Conservation (phyloP, 2,888 invertebrate genomes). For the Selenia dentaria region DNA sequence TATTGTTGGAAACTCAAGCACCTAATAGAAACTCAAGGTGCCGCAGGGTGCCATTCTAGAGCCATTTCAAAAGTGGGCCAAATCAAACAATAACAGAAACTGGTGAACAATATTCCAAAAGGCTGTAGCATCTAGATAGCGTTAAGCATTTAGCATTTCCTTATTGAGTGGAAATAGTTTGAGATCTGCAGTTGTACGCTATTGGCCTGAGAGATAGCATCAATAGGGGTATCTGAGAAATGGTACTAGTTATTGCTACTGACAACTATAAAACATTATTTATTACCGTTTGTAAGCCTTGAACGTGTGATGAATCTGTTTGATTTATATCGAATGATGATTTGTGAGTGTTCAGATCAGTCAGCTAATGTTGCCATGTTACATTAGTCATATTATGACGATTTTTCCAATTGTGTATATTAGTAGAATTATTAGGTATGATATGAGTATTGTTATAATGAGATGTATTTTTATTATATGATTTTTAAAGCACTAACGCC, state of each 20-base stretch:
- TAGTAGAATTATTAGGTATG: no score
- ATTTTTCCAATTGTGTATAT: not conserved
- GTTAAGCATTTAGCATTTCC: slow-evolving; percentile 41
- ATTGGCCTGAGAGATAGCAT: slow-evolving; percentile 29
- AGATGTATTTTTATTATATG: no score
- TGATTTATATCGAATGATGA: slow-evolving; percentile 43
- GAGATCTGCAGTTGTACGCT: slow-evolving; percentile 17
- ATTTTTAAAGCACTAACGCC: no score
- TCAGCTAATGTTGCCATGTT: slow-evolving; percentile 13
- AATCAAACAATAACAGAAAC: slow-evolving; percentile 23
- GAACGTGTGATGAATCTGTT: slow-evolving; percentile 45
- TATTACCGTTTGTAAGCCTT: slow-evolving; percentile 49
- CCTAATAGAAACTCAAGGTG: slow-evolving; percentile 1
- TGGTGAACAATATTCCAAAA: slow-evolving; percentile 29
- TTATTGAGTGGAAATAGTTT: slow-evolving; percentile 40
- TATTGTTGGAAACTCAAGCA: no score
- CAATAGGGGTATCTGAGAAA: slow-evolving; percentile 46
- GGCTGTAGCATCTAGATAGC: slow-evolving; percentile 36
- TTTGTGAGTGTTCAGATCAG: slow-evolving; percentile 32
- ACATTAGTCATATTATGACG: slow-evolving; percentile 12
- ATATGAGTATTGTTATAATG: no score
- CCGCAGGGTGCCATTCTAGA: slow-evolving; percentile 15
- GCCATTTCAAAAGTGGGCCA: slow-evolving; percentile 13
- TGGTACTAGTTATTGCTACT: slow-evolving; percentile 53
- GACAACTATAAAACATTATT: slow-evolving; percentile 58